These are phyloP conservation scores for Hippocampus kuda DNA, from an alignment of 2,797 vertebrate species.

Conservation along the genomic window DNA sequence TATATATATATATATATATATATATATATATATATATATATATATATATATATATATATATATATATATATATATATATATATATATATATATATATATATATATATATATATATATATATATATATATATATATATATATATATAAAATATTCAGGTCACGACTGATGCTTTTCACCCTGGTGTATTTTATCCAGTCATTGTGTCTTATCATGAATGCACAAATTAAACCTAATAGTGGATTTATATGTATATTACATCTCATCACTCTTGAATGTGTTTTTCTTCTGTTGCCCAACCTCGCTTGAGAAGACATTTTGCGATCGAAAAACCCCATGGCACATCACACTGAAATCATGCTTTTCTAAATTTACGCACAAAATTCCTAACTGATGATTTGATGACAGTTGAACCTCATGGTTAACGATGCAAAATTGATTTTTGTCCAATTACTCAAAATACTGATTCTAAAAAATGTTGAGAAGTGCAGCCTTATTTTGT, in stretches of 20 bases:
- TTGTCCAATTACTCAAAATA: too few species aligned
- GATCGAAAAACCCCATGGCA: not conserved
- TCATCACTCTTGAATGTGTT: too few species aligned
- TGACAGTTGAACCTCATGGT: too few species aligned
- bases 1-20: conserved; percentile 42
- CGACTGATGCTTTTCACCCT: conserved; percentile 56
- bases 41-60: too few species aligned
- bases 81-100: conserved; percentile 30
- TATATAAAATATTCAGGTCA: conserved; percentile 59
- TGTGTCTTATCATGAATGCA: conserved; percentile 76
- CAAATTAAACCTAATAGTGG: conserved; percentile 78
- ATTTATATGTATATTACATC: not conserved
- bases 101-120: conserved; percentile 53
- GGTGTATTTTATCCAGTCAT: conserved; percentile 74
- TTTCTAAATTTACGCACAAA: too few species aligned
- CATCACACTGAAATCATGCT: too few species aligned
- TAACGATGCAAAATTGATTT: too few species aligned
- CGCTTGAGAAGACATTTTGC: not conserved
- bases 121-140: conserved; percentile 19
- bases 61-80: too few species aligned
- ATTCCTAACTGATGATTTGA: too few species aligned
- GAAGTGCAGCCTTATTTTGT: too few species aligned
- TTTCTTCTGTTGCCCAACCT: not conserved
- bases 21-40: conserved; percentile 28
- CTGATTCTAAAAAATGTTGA: too few species aligned